Conservation (phyloP, 1,140 invertebrate genomes). For the Bombus balteatus region DNA sequence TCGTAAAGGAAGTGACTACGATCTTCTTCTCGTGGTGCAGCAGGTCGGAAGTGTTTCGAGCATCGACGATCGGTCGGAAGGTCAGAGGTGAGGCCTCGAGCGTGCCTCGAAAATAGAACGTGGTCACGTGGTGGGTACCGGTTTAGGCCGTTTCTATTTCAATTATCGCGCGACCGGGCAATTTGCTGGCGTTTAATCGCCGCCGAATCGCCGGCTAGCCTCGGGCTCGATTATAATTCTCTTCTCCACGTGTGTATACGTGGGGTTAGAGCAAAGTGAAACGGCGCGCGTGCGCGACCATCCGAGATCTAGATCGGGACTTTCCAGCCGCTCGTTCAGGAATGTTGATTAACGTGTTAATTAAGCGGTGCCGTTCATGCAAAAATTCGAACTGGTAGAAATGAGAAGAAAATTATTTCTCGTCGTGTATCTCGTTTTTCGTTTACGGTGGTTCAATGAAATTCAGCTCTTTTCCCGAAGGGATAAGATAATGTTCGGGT, state of each 20-base stretch:
- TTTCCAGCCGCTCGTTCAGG: slow-evolving; percentile 37
- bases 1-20: neutral
- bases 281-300: slow-evolving; percentile 20
- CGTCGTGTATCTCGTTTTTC: neutral
- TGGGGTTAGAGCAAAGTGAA: slow-evolving; percentile 28
- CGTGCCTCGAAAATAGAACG: slow-evolving; percentile 48
- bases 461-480: no score
- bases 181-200: slow-evolving; percentile 45
- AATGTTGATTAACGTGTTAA: slow-evolving; percentile 52
- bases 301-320: slow-evolving; percentile 42
- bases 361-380: neutral
- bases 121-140: neutral
- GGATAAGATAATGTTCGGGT: neutral
- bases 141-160: slow-evolving; percentile 45
- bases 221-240: slow-evolving; percentile 19
- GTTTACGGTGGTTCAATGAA: no score
- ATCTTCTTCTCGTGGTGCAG: neutral
- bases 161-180: slow-evolving; percentile 31
- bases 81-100: slow-evolving; percentile 38
- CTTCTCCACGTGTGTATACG: neutral
- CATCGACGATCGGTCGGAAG: slow-evolving; percentile 29
- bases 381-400: neutral
- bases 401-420: neutral
- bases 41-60: slow-evolving; percentile 28
- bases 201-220: slow-evolving; percentile 1